phyloP scores from a whole-genome alignment of 1,140 invertebrate genomes.

The Heliconius congener region DNA sequence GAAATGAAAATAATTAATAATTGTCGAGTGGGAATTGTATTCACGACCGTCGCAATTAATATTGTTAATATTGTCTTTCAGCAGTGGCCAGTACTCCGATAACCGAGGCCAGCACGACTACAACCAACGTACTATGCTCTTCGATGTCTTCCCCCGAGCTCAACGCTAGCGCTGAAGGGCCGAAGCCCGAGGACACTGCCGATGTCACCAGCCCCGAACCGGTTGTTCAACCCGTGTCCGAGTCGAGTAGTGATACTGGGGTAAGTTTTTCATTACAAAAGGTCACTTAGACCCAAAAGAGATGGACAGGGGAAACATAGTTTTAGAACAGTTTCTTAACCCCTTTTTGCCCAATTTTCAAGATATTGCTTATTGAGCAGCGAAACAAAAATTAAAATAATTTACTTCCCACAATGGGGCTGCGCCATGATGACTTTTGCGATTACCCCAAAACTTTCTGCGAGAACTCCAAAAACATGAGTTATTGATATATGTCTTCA shows the following conservation, averaged over 20 bases:
- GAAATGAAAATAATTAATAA: too few relatives aligned
- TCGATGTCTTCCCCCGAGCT: constrained; percentile 68
- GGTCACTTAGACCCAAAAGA: too few relatives aligned
- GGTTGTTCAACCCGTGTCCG: constrained; percentile 49
- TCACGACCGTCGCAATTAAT: too few relatives aligned
- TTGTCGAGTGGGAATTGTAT: too few relatives aligned
- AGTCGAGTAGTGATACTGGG: constrained; percentile 71
- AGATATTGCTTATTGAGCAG: too few relatives aligned
- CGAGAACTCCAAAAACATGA: too few relatives aligned
- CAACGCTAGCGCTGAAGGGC: constrained; percentile 26
- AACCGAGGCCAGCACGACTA: constrained; percentile 43
- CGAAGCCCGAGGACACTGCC: constrained; percentile 22
- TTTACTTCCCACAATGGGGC: background rate
- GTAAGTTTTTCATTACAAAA: constrained; percentile 40
- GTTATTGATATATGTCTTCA: too few relatives aligned
- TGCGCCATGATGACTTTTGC: too few relatives aligned
- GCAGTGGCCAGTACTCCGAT: constrained; percentile 57
- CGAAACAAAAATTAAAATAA: background rate
- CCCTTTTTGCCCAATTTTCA: too few relatives aligned
- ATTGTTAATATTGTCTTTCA: constrained; percentile 28
- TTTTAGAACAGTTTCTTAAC: too few relatives aligned
- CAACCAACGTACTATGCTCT: constrained; percentile 46
- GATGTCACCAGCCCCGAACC: constrained; percentile 25
- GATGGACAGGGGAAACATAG: background rate
- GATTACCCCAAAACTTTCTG: background rate